phyloP scores from a whole-genome alignment of 1,140 invertebrate species.

The Caerostris extrusa region DNA sequence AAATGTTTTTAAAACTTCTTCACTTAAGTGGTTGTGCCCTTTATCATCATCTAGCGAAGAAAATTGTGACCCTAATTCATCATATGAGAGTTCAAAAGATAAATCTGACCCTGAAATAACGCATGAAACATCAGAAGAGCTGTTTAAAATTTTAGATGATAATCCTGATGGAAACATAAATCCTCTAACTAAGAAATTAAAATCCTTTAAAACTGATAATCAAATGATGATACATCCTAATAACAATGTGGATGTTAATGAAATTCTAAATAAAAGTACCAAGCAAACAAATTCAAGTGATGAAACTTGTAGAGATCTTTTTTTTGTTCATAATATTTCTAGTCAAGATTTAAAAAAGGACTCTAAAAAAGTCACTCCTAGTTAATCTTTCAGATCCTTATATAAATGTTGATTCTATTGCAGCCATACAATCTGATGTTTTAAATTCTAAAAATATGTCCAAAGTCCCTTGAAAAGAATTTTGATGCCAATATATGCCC shows the following conservation, averaged over 20 bases:
- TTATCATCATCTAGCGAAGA: slow-evolving; percentile 27
- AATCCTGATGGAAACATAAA: neutral
- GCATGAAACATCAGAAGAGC: neutral
- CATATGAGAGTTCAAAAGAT: neutral
- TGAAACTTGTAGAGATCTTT: neutral
- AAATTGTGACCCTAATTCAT: slow-evolving; percentile 50
- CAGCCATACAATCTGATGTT: neutral
- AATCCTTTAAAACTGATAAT: neutral
- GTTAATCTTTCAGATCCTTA: neutral
- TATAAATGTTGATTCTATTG: neutral
- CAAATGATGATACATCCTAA: no score
- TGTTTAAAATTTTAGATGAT: neutral
- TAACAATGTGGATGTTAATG: no score
- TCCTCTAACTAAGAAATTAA: neutral
- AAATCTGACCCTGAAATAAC: slow-evolving; percentile 20
- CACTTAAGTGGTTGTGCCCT: slow-evolving; percentile 26
- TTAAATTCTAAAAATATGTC: neutral
- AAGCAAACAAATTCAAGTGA: neutral
- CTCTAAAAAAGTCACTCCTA: neutral
- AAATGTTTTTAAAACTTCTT: neutral
- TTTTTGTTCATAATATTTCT: neutral
- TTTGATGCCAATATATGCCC: no score
- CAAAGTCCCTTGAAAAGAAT: no score
- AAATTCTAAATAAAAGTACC: no score
- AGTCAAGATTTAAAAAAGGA: neutral